Conservation (phyloP, 2,113 vertebrate genomes). For the Phyllopteryx taeniolatus region DNA sequence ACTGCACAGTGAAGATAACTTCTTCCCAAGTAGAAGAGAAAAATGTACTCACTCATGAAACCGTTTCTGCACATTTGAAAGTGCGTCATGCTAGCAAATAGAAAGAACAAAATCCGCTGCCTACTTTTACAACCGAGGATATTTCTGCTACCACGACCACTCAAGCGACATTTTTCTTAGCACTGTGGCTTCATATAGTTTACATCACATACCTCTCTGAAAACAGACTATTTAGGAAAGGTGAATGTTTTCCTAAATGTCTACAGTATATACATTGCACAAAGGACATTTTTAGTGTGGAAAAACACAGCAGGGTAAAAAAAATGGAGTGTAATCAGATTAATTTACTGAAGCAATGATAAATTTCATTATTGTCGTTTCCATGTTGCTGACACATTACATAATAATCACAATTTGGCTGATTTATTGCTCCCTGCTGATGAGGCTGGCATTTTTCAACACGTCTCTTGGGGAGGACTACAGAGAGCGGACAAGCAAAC, state of each 20-base stretch:
- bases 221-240: neutral
- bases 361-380: constrained; percentile 1
- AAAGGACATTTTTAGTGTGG: neutral
- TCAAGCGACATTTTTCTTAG: no score
- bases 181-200: no score
- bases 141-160: neutral
- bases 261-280: no score
- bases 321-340: neutral
- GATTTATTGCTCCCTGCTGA: constrained; percentile 36
- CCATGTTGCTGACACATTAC: constrained; percentile 10
- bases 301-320: neutral
- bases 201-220: no score
- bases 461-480: constrained; percentile 23
- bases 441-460: constrained; percentile 59
- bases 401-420: constrained; percentile 27
- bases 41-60: neutral
- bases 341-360: neutral
- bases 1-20: constrained; percentile 26
- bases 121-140: neutral
- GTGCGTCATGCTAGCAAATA: constrained; percentile 18
- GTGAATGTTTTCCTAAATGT: neutral
- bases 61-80: constrained; percentile 17
- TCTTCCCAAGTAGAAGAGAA: neutral
- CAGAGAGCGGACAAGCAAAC: constrained; percentile 41
- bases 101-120: neutral